Percentiles rank a stretch among this genome's conserved stretches.
phyloP scores from a whole-genome alignment of 2,888 invertebrate species.

The Troides helena region DNA sequence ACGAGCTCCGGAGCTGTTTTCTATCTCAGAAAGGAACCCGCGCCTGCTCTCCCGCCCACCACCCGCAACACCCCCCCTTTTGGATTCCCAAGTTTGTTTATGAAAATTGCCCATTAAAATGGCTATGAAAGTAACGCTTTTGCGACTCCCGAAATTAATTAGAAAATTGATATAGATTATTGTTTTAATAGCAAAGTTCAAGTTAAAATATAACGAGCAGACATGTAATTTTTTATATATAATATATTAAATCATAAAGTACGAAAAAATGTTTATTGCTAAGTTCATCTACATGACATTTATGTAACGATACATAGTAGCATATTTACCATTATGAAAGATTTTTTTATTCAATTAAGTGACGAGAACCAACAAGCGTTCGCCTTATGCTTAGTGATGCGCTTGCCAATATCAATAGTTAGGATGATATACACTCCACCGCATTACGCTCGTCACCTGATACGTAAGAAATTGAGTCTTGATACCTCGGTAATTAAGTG shows the following conservation, averaged over 20 bases:
- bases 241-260: neutral
- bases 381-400: too few species aligned
- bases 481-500: too few species aligned
- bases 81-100: slow-evolving; percentile 78
- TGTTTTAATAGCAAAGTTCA: slow-evolving; percentile 49
- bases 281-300: too few species aligned
- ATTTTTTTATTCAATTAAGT: too few species aligned
- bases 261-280: neutral
- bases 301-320: too few species aligned
- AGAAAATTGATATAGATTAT: slow-evolving; percentile 77
- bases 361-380: too few species aligned
- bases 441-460: too few species aligned
- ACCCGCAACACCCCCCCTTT: slow-evolving; percentile 48
- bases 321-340: too few species aligned
- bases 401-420: too few species aligned
- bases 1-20: slow-evolving; percentile 84
- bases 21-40: slow-evolving; percentile 76
- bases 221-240: neutral
- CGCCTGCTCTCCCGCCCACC: slow-evolving; percentile 45
- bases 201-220: neutral
- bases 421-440: too few species aligned
- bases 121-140: slow-evolving; percentile 79
- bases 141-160: slow-evolving; percentile 78
- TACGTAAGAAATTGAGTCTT: too few species aligned
- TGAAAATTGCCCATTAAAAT: slow-evolving; percentile 80